phyloP scores from a whole-genome alignment of 2,797 vertebrate species.

The Sylvilagus floridanus region DNA sequence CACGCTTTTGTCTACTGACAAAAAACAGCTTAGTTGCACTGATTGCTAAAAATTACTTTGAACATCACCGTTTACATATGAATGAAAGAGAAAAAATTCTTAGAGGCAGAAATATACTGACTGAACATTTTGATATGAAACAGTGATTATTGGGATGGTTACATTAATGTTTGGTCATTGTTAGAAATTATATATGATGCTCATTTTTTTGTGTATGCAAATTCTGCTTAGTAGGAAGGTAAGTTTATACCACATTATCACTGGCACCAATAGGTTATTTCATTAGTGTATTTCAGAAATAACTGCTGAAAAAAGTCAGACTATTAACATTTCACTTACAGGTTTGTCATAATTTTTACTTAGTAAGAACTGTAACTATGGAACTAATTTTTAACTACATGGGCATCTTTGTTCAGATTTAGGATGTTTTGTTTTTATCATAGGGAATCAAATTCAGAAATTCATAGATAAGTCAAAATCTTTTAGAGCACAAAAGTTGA shows the following conservation, averaged over 20 bases:
- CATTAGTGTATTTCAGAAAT: background rate
- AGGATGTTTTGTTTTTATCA: background rate
- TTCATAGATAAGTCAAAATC: background rate
- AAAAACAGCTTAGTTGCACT: background rate
- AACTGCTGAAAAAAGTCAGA: background rate
- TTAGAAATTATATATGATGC: background rate
- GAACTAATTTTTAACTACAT: background rate
- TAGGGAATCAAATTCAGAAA: background rate
- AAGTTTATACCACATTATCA: background rate
- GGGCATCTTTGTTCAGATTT: background rate
- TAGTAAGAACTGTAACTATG: background rate
- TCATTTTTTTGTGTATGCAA: background rate
- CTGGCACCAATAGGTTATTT: background rate
- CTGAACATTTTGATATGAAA: background rate
- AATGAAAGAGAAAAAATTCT: slow-evolving; percentile 4
- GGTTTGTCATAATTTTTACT: background rate
- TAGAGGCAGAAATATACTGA: background rate
- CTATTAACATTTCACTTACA: background rate
- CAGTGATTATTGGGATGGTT: background rate
- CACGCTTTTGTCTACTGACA: background rate
- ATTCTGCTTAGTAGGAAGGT: background rate
- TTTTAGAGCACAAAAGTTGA: background rate
- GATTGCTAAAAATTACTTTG: background rate
- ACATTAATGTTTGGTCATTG: background rate
- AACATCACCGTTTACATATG: background rate